Base-by-base conservation (phyloP, 92 coral and sea anemone genomes). In the Phymanthus crucifer region DNA sequence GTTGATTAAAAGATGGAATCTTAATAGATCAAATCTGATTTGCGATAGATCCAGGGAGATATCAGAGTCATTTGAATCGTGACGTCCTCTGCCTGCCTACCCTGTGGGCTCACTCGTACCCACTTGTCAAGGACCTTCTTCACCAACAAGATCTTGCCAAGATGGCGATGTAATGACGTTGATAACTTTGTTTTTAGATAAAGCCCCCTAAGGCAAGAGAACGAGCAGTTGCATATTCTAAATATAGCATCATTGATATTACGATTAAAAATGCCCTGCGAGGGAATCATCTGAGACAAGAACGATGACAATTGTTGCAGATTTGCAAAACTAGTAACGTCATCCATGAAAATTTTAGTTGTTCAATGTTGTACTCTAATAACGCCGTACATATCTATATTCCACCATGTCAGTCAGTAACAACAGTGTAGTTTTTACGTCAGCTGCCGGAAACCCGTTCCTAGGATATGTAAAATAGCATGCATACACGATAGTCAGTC, bases 121-220 rank as follows among this genome's bases (percentile, higher is more conserved):
- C 48, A 43, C 48, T 43, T 43, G 48, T 19, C 64, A 3, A 54
- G 64, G 3, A 27, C 64, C 1, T 11, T 6, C 48, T 4, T 4
- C 61, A 52, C 18, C 24, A n/a, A 18, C 64, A 54, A 54, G 3
- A 19, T 29, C 27, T 54, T 24, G 26, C 64, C 64, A 61, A 61
- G 68, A 27, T 61, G 68, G 34, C 36, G 68, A 34, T 61, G 4
- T 27, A 26, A 24, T 61, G 32, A 61, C 29, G 26, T 61, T 61
- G 33, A 61, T 29, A 61, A 61, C 17, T n/a, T 61, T 17, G 13
- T 27, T 6, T 61, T 54, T 7, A 27, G 68, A 61, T 61, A 4
- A 24, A 27, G 34, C 68, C 68, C 68, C 68, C 68, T 61, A 26
- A 61, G 68, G 68, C 68, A 61, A 61, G 33, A n/a, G 68, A 61